Evolutionary conservation across 2,797 vertebrate species (phyloP).

Genomic region (Chloroceryle amazona): DNA sequence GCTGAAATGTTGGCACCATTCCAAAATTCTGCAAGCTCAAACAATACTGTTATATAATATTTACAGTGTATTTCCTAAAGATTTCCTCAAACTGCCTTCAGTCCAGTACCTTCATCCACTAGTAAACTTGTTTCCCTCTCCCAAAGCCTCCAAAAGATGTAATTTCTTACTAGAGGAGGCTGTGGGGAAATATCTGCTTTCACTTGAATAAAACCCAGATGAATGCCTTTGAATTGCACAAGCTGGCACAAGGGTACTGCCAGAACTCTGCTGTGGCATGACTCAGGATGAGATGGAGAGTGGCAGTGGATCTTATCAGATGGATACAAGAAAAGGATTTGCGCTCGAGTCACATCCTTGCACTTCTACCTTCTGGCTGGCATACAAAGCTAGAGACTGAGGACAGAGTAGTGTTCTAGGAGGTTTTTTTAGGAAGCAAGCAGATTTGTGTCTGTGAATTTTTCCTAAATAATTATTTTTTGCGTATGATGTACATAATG

Average conservation of each 20-base stretch:
- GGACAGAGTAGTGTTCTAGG: neutral
- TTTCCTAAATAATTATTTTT: neutral
- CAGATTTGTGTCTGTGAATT: neutral
- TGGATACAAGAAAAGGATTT: neutral
- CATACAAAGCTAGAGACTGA: rapidly evolving
- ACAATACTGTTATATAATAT: neutral
- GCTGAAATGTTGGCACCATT: neutral
- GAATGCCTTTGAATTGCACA: neutral
- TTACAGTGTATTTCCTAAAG: neutral
- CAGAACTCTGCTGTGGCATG: neutral
- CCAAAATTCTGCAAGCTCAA: neutral
- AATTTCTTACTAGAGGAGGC: neutral
- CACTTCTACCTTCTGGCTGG: neutral
- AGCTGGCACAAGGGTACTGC: constrained; percentile 22
- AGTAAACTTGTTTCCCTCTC: neutral
- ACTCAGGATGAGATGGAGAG: neutral
- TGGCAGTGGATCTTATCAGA: neutral
- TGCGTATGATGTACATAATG: rapidly evolving
- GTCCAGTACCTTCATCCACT: neutral
- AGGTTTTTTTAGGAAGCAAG: neutral
- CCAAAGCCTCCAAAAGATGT: neutral
- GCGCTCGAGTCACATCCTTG: neutral
- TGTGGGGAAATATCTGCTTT: neutral
- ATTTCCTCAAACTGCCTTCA: neutral
- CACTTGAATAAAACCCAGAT: neutral